A percentile compares a stretch with the other conserved stretches of the same genome.
Conservation (phyloP, 2,113 vertebrate genomes). For the Gymnogyps californianus region DNA sequence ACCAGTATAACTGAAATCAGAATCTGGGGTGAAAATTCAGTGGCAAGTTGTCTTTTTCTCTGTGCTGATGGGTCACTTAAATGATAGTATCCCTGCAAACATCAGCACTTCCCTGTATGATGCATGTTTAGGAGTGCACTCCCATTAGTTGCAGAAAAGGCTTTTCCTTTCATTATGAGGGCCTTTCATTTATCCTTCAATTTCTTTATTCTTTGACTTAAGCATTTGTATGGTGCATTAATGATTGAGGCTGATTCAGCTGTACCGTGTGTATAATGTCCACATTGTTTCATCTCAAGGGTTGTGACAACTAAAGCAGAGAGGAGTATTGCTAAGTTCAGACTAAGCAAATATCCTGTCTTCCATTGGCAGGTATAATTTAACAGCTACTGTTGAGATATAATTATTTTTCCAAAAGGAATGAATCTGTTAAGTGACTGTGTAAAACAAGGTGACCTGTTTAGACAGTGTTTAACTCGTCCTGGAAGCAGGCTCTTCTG, state of each 20-base stretch:
- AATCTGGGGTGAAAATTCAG: background rate
- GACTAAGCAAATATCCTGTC: background rate
- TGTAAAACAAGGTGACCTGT: background rate
- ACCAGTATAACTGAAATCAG: background rate
- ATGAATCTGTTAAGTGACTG: background rate
- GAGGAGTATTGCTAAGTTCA: slow-evolving; percentile 16
- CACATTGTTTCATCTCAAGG: slow-evolving; percentile 19
- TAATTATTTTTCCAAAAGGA: slow-evolving; percentile 10
- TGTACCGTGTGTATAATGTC: background rate
- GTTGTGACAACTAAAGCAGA: slow-evolving; percentile 24
- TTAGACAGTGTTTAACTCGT: background rate
- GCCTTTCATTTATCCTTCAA: slow-evolving; percentile 47
- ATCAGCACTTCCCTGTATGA: slow-evolving; percentile 19
- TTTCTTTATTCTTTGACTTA: slow-evolving; percentile 31
- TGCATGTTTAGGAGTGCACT: slow-evolving; percentile 21
- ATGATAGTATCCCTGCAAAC: background rate
- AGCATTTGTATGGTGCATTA: slow-evolving; percentile 8
- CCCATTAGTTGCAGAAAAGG: slow-evolving; percentile 15
- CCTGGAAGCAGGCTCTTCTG: background rate
- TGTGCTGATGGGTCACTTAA: background rate
- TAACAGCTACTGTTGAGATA: slow-evolving; percentile 7
- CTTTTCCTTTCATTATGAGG: slow-evolving; percentile 14
- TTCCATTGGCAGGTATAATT: slow-evolving; percentile 11
- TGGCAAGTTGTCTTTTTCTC: background rate
- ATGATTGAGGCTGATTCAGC: slow-evolving; percentile 44